Evolutionary conservation across 2,797 vertebrate genomes (phyloP).

Genomic region (Rallus crepitans): DNA sequence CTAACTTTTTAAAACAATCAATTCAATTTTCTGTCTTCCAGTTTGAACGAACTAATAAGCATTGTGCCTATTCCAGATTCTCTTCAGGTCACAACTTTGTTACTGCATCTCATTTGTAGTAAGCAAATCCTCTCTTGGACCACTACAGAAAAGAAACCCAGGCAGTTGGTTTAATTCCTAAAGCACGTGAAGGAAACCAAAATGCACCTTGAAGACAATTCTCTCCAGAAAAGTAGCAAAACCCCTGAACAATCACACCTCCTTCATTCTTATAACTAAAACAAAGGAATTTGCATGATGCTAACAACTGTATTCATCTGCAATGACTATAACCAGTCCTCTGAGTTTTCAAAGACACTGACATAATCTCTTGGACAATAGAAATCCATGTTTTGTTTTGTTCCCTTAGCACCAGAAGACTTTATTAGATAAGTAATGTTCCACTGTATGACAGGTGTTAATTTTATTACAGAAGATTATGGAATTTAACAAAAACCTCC

Average conservation of each 20-base stretch:
- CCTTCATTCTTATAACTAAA: conserved; percentile 16
- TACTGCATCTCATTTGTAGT: not conserved
- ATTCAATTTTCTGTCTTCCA: not conserved
- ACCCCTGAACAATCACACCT: not conserved
- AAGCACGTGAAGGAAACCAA: conserved; percentile 2
- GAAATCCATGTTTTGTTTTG: not conserved
- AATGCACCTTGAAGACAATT: not conserved
- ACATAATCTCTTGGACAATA: not conserved
- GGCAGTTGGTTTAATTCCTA: not conserved
- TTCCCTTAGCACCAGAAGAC: not conserved
- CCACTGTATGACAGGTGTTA: not conserved
- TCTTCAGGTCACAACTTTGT: not conserved
- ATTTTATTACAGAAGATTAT: not conserved
- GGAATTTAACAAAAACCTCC: not conserved
- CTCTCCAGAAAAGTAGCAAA: conserved; percentile 24
- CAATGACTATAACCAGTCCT: not conserved
- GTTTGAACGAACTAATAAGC: not conserved
- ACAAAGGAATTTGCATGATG: not conserved
- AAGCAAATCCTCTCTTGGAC: not conserved
- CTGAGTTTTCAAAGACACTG: not conserved
- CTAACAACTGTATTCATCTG: not conserved
- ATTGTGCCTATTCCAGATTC: not conserved
- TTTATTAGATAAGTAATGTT: not conserved
- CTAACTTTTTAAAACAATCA: not conserved
- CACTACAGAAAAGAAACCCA: accelerated